These are phyloP conservation scores for Scolopax mira DNA, from an alignment of 2,113 vertebrate species.

Conservation along the genomic window DNA sequence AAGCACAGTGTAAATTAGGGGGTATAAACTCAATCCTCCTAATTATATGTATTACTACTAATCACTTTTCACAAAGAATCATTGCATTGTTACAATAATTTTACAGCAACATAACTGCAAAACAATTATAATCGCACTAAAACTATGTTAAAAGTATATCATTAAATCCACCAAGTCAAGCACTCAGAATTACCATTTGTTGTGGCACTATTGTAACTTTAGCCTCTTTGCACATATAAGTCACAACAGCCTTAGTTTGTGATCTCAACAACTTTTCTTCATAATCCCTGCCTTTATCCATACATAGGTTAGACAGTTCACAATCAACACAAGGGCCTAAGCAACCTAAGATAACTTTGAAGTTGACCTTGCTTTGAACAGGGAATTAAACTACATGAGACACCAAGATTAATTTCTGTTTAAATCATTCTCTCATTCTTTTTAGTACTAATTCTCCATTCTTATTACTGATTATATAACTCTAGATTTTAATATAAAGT, in stretches of 20 bases:
- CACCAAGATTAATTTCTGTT: neutral
- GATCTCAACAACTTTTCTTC: neutral
- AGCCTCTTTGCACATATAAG: accelerated
- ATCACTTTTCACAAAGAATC: neutral
- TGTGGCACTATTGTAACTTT: neutral
- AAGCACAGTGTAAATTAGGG: neutral
- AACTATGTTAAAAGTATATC: neutral
- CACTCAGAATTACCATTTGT: neutral
- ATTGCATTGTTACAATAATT: neutral
- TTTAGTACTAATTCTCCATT: neutral
- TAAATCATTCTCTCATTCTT: neutral
- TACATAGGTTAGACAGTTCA: neutral
- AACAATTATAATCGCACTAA: neutral
- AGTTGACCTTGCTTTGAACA: neutral
- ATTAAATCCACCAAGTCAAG: neutral
- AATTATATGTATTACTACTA: neutral
- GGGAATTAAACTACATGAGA: neutral
- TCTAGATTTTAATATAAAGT: neutral
- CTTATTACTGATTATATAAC: neutral
- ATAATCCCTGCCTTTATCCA: neutral
- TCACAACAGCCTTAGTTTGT: neutral
- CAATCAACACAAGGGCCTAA: neutral
- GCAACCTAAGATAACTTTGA: neutral
- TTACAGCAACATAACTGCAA: neutral
- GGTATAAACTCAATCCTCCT: neutral